phyloP scores from a whole-genome alignment of 2,113 vertebrate genomes.

The Aplodontia rufa region DNA sequence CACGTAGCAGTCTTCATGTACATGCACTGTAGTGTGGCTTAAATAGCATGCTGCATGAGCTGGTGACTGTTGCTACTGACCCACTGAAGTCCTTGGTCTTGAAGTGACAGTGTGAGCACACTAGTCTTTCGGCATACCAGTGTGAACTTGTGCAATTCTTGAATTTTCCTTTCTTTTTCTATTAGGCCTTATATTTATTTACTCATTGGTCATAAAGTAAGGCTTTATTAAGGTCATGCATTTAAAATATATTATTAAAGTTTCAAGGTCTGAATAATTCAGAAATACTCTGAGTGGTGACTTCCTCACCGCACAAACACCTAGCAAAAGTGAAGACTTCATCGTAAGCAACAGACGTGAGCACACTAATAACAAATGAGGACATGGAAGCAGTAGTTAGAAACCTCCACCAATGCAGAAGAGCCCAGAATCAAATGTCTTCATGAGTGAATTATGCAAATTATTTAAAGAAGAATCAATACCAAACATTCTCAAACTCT shows the following conservation, averaged over 20 bases:
- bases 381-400: neutral
- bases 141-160: neutral
- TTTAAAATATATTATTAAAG: neutral
- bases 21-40: neutral
- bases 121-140: neutral
- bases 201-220: neutral
- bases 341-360: neutral
- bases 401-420: neutral
- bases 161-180: neutral
- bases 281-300: neutral
- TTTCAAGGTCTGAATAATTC: constrained; percentile 12
- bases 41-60: neutral
- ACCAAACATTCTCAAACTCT: neutral
- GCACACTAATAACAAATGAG: neutral
- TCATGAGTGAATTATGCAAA: neutral
- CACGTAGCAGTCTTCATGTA: neutral
- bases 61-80: neutral
- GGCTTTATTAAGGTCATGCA: neutral
- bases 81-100: neutral
- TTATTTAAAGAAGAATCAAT: neutral
- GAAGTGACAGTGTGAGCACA: neutral
- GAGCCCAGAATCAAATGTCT: no score
- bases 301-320: neutral
- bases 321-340: neutral
- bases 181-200: neutral